These are phyloP conservation scores for Odontamblyopus lacepedii DNA, from an alignment of 2,797 vertebrate species.

Conservation along the genomic window DNA sequence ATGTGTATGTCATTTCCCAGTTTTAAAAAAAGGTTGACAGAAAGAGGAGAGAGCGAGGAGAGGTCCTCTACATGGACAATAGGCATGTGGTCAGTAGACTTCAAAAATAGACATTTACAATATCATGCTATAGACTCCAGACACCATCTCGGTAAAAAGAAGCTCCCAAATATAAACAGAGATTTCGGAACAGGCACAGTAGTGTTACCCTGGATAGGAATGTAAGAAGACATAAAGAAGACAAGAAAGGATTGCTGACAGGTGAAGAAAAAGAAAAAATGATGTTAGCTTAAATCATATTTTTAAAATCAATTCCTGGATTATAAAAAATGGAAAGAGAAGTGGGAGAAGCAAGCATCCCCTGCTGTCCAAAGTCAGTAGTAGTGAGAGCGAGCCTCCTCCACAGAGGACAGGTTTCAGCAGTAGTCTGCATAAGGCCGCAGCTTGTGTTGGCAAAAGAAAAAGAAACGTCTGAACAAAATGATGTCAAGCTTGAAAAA, in stretches of 20 bases:
- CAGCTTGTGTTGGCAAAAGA: constrained; percentile 85
- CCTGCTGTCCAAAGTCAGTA: constrained; percentile 92
- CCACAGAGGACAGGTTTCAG: constrained; percentile 73
- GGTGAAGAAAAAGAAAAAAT: constrained; percentile 27
- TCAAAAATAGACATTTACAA: constrained; percentile 71
- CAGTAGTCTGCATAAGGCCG: constrained; percentile 95
- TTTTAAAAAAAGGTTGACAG: constrained; percentile 40
- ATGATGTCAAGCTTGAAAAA: constrained; percentile 76
- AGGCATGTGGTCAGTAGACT: constrained; percentile 59
- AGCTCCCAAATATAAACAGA: constrained; percentile 71
- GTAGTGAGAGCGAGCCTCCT: constrained; percentile 63
- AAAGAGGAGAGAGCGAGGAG: constrained; percentile 49
- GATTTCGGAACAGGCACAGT: constrained; percentile 85
- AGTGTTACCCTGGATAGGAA: constrained; percentile 86
- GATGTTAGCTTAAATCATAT: constrained; percentile 78
- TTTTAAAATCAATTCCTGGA: constrained; percentile 82
- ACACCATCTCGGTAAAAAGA: constrained; percentile 58
- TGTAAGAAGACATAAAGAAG: constrained; percentile 73
- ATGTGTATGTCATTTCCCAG: constrained; percentile 31
- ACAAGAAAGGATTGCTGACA: constrained; percentile 60
- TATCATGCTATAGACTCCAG: constrained; percentile 68
- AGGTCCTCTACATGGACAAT: constrained; percentile 47
- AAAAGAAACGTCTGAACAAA: constrained; percentile 73
- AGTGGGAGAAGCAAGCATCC: constrained; percentile 71
- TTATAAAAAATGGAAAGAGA: constrained; percentile 71